Evolutionary conservation across 2,888 invertebrate species (phyloP).

Genomic region (Acronicta alni): DNA sequence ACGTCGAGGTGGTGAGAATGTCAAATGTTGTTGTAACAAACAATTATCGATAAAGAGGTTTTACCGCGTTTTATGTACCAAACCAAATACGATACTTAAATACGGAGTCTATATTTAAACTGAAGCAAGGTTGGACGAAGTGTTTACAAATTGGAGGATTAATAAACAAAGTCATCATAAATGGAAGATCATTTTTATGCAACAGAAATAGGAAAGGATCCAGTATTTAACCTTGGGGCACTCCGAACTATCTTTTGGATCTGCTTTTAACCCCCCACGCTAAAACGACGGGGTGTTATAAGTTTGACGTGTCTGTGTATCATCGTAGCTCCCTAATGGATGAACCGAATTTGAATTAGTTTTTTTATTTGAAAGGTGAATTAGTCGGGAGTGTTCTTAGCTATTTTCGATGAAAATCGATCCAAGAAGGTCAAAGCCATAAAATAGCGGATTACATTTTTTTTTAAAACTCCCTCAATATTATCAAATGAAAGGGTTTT

Average conservation of each 20-base stretch:
- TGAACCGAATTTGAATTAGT: too few species aligned
- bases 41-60: conserved; percentile 30
- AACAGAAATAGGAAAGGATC: conserved; percentile 5
- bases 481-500: too few species aligned
- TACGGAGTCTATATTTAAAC: conserved; percentile 13
- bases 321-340: too few species aligned
- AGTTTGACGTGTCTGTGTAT: too few species aligned
- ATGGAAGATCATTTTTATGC: neutral
- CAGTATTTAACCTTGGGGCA: conserved; percentile 22
- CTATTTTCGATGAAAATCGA: too few species aligned
- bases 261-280: too few species aligned
- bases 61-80: conserved; percentile 18
- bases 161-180: neutral
- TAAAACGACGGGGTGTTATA: too few species aligned
- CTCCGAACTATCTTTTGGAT: neutral
- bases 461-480: too few species aligned
- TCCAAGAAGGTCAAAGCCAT: too few species aligned
- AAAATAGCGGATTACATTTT: too few species aligned
- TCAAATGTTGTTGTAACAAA: conserved; percentile 34
- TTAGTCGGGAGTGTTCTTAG: too few species aligned
- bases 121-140: conserved; percentile 7
- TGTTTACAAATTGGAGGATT: neutral
- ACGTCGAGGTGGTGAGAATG: conserved; percentile 7
- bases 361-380: too few species aligned
- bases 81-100: conserved; percentile 14